Conservation (phyloP, 2,888 invertebrate species). For the Flabesymbios commensalis region DNA sequence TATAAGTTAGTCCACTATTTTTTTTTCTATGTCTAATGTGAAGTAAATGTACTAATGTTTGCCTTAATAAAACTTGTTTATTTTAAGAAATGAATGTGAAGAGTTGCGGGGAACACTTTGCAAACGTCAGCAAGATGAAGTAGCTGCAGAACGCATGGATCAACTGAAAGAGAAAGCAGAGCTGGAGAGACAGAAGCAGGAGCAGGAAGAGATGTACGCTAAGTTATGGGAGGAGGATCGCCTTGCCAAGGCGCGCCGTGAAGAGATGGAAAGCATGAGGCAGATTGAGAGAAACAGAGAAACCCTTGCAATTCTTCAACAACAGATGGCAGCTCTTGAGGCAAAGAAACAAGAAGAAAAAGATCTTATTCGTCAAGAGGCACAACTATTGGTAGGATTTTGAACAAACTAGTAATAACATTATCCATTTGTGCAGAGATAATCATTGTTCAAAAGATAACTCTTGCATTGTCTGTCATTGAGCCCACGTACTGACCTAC, state of each 20-base stretch:
- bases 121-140: conserved; percentile 55
- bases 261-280: conserved; percentile 53
- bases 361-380: conserved; percentile 55
- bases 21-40: not conserved
- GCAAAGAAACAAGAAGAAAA: conserved; percentile 51
- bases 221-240: conserved; percentile 58
- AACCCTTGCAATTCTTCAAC: conserved; percentile 47
- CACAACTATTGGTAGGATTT: conserved; percentile 47
- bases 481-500: too few relatives aligned
- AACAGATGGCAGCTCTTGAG: conserved; percentile 58
- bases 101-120: conserved; percentile 56
- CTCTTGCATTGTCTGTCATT: too few relatives aligned
- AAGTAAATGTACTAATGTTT: not conserved
- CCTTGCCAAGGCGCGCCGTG: conserved; percentile 53
- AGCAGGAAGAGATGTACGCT: conserved; percentile 56
- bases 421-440: too few relatives aligned
- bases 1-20: not conserved
- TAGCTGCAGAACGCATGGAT: conserved; percentile 53
- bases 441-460: too few relatives aligned
- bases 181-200: conserved; percentile 18
- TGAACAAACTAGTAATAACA: too few relatives aligned
- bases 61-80: not conserved
- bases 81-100: conserved; percentile 55
- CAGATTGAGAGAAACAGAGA: conserved; percentile 51
- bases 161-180: conserved; percentile 37